Percentiles rank a stretch among this genome's conserved stretches.
Evolutionary conservation across 2,797 vertebrate species (phyloP).

Genomic region (Anas bernieri): DNA sequence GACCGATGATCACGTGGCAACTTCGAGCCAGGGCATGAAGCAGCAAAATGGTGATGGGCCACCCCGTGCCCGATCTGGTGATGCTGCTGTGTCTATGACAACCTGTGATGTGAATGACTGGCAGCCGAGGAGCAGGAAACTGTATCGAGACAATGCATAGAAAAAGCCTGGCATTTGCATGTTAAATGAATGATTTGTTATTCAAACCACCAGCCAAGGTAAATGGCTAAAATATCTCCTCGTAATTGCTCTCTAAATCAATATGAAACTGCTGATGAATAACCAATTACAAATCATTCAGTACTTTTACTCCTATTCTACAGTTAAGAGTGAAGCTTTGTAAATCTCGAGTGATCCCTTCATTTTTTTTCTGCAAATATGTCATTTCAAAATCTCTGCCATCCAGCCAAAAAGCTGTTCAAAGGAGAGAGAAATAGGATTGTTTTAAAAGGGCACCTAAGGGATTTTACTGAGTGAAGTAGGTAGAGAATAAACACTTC

Average conservation of each 20-base stretch:
- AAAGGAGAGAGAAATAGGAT: neutral
- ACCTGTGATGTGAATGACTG: neutral
- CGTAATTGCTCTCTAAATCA: constrained; percentile 9
- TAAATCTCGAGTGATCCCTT: constrained; percentile 14
- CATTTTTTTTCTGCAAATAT: constrained; percentile 32
- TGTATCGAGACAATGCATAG: neutral
- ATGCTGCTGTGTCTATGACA: neutral
- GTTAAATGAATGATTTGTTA: constrained; percentile 22
- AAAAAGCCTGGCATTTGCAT: constrained; percentile 5
- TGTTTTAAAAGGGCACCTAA: neutral
- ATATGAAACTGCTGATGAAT: neutral
- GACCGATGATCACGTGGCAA: neutral
- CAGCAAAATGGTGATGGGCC: neutral
- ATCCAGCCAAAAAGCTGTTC: neutral
- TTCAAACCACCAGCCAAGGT: constrained; percentile 10
- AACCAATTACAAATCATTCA: constrained; percentile 36
- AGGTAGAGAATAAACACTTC: constrained; percentile 3
- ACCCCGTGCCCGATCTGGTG: neutral
- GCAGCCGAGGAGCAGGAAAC: neutral
- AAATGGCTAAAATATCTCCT: constrained; percentile 22
- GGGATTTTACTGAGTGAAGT: neutral
- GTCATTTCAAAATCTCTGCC: constrained; percentile 19
- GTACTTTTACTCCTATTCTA: neutral
- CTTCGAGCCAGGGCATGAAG: neutral
- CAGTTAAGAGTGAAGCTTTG: neutral